These are phyloP conservation scores for Apantesis nais DNA, from an alignment of 2,888 invertebrate genomes.

Conservation along the genomic window DNA sequence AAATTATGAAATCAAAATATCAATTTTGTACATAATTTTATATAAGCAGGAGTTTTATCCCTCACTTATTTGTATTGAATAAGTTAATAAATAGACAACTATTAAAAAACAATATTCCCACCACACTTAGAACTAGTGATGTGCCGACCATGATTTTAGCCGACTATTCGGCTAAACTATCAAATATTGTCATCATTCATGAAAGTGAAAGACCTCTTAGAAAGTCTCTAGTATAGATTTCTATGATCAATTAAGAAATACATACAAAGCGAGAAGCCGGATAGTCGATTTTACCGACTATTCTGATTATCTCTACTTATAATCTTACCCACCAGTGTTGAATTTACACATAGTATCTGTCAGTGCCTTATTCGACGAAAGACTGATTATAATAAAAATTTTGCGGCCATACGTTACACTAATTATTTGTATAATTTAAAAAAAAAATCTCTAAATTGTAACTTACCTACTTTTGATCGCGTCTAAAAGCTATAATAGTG, in stretches of 20 bases:
- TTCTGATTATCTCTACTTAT: background rate
- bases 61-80: background rate
- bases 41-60: background rate
- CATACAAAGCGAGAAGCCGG: background rate
- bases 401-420: slow-evolving; percentile 10
- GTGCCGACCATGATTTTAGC: background rate
- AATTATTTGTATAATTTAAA: background rate
- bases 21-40: background rate
- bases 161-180: background rate
- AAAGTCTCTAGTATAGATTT: background rate
- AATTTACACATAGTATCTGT: background rate
- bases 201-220: background rate
- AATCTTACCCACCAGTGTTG: background rate
- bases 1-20: background rate
- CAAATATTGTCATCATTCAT: background rate
- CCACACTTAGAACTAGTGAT: slow-evolving; percentile 16
- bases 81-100: background rate
- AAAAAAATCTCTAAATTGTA: background rate
- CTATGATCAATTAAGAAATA: background rate
- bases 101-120: slow-evolving; percentile 29
- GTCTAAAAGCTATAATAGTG: background rate
- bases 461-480: background rate
- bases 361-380: slow-evolving; percentile 24
- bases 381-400: slow-evolving; percentile 31
- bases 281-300: background rate